Evolutionary conservation across 2,888 invertebrate species (phyloP).

Genomic region (Ochropleura leucogaster): DNA sequence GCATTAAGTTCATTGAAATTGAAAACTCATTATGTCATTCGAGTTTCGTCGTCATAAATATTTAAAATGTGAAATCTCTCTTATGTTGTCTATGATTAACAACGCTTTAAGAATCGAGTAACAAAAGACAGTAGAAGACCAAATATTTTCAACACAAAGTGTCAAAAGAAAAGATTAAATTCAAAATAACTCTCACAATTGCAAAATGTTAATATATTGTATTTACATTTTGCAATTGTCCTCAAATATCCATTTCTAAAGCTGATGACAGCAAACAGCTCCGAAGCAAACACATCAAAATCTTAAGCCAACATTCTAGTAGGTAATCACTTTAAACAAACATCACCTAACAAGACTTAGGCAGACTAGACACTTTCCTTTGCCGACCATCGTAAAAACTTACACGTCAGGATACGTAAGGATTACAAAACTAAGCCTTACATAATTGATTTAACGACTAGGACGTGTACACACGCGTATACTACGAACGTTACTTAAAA

Average conservation of each 20-base stretch:
- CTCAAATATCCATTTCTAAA: neutral
- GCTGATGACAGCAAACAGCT: neutral
- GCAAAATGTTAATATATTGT: neutral
- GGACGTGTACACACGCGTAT: constrained; percentile 53
- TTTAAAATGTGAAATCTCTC: neutral
- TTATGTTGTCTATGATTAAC: neutral
- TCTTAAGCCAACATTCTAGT: constrained; percentile 7
- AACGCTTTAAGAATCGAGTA: neutral
- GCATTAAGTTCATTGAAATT: neutral
- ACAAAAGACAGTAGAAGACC: neutral
- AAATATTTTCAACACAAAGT: neutral
- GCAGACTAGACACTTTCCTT: constrained; percentile 59
- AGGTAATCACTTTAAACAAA: constrained; percentile 39
- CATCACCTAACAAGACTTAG: constrained; percentile 30
- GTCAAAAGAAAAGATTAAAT: neutral
- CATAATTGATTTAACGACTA: constrained; percentile 61
- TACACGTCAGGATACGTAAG: constrained; percentile 48
- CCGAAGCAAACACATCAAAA: constrained; percentile 2
- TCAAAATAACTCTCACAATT: neutral
- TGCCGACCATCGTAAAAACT: constrained; percentile 51
- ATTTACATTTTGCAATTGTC: too few species aligned
- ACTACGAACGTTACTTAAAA: constrained; percentile 69
- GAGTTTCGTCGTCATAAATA: neutral
- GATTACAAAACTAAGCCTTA: constrained; percentile 65
- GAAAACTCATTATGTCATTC: neutral